phyloP scores from a whole-genome alignment of 1,140 invertebrate species.

The Batillaria attramentaria region DNA sequence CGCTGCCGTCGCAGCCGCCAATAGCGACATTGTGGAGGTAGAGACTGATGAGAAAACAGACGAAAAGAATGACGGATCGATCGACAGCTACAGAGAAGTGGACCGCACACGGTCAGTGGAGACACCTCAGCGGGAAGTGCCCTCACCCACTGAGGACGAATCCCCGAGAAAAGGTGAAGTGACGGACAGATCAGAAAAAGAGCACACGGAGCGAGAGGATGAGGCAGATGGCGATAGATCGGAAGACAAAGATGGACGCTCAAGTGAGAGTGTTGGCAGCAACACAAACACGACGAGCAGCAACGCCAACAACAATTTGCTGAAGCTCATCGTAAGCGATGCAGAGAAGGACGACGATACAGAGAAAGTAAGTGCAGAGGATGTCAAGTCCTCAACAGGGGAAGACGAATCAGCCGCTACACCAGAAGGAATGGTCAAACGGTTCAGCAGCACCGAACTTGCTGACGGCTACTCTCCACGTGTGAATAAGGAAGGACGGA shows the following conservation, averaged over 20 bases:
- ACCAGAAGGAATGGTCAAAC: neutral
- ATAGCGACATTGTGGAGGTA: no score
- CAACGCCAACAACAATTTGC: constrained; percentile 24
- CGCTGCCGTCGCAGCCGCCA: no score
- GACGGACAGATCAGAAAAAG: no score
- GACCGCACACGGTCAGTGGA: no score
- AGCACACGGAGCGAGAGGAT: no score
- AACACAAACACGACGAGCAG: constrained; percentile 2
- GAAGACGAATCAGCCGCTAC: neutral
- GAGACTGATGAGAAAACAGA: no score
- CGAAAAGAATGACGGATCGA: no score
- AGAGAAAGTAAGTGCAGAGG: neutral
- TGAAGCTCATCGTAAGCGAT: constrained; percentile 18
- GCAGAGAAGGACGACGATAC: constrained; percentile 17
- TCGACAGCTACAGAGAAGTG: no score
- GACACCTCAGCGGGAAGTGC: no score
- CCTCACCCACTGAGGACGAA: no score
- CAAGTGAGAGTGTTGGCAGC: neutral
- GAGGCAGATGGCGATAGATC: neutral
- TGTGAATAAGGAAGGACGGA: constrained; percentile 2
- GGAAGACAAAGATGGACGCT: neutral
- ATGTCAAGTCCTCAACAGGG: neutral
- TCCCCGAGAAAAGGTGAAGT: constrained; percentile 9
- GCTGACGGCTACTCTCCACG: neutral
- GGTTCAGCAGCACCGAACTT: constrained; percentile 13